Evolutionary conservation across 2,113 vertebrate genomes (phyloP), one percentile per base, ranked within the genome.

Genomic region (Colossoma macropomum): DNA sequence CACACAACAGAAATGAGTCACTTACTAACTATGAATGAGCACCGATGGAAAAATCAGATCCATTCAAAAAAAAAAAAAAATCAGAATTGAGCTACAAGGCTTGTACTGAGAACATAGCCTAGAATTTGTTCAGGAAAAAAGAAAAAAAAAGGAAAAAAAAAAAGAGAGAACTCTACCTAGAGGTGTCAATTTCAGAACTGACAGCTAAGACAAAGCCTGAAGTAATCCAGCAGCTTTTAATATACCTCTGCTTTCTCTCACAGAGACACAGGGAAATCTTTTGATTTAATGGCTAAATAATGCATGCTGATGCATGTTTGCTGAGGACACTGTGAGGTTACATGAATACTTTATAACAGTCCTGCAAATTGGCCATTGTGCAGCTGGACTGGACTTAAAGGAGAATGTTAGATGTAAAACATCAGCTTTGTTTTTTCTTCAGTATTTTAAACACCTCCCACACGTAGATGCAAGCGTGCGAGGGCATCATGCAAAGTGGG

Each of bases 271-370:
- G 59, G 25, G 4, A 11, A 27, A 1, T 7, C 60, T 69, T 81
- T 74, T 76, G 79, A 75, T 77, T 66, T 71, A 83, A 75, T 56
- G 16, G 32, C 60, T 80, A 75, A 82, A 86, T 76, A 83, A 80
- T 80, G 70, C 34, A 83, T 68, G 71, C n/a, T 32, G 25, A 56
- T 69, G 62, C 21, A 16, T 30, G 52, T 54, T 15, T 8, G 75
- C 71, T 25, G 66, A 86, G 65, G 81, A 83, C 63, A 54, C 77
- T 30, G 30, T 12, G 76, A 83, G 73, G 81, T 75, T 80, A 41
- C 56, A 80, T 76, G 41, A 80, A 80, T 72, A 83, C 76, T 86
- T 80, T 70, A 83, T 62, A 13, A 71, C 50, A 13, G 56, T 80
- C 56, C 60, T 78, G 15, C 32, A 75, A 66, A 77, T 66, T 15